Conservation (phyloP, 1,140 invertebrate species). For the Daktulosphaira vitifoliae region DNA sequence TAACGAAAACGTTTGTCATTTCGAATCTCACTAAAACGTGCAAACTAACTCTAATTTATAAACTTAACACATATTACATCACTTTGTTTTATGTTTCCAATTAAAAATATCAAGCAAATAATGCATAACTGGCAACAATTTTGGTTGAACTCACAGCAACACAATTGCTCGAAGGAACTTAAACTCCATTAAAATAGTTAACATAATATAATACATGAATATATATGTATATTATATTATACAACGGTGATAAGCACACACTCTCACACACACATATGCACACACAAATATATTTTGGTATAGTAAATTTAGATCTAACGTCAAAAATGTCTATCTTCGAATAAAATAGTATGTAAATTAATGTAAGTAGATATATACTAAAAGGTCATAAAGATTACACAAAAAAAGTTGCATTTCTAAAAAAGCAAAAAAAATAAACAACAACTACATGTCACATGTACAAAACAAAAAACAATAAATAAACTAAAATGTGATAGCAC, state of each 20-base stretch:
- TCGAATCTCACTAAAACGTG: slow-evolving; percentile 32
- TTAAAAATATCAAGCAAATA: slow-evolving; percentile 12
- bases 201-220: too few relatives aligned
- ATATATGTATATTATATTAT: too few relatives aligned
- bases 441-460: background rate
- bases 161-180: slow-evolving; percentile 30
- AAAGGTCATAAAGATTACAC: too few relatives aligned
- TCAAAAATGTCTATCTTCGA: too few relatives aligned
- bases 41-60: background rate
- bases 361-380: too few relatives aligned
- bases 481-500: slow-evolving; percentile 13
- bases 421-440: too few relatives aligned
- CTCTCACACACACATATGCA: too few relatives aligned
- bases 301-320: too few relatives aligned
- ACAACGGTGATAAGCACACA: too few relatives aligned
- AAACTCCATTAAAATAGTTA: slow-evolving; percentile 21
- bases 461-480: slow-evolving; percentile 22
- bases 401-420: too few relatives aligned
- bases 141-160: slow-evolving; percentile 28
- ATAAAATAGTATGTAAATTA: too few relatives aligned
- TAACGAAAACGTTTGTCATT: background rate
- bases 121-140: slow-evolving; percentile 17
- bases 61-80: slow-evolving; percentile 19
- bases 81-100: slow-evolving; percentile 18
- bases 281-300: too few relatives aligned